Percentiles rank a stretch among this genome's conserved stretches.
Conservation (phyloP, 1,140 invertebrate genomes). For the Arctopsyche grandis region DNA sequence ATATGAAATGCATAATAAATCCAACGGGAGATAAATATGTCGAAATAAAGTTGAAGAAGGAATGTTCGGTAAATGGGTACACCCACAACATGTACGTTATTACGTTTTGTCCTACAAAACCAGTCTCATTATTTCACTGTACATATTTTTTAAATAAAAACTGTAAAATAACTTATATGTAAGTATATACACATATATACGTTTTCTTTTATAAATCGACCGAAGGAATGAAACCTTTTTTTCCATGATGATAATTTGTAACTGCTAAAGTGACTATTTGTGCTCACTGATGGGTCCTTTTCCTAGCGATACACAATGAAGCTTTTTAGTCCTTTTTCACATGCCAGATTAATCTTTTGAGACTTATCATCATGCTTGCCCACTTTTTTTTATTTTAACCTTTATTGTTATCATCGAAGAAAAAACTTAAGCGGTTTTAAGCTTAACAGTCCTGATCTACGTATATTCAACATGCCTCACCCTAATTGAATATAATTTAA, state of each 20-base stretch:
- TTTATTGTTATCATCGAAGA: background rate
- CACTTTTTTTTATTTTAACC: constrained; percentile 10
- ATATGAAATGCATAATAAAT: too few relatives aligned
- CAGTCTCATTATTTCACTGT: constrained; percentile 18
- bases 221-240: too few relatives aligned
- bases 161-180: background rate
- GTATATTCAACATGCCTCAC: too few relatives aligned
- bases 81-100: background rate
- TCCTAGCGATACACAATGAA: background rate
- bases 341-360: background rate
- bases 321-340: constrained; percentile 19
- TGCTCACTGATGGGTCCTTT: constrained; percentile 39
- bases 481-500: too few relatives aligned
- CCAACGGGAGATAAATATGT: too few relatives aligned
- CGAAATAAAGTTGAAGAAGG: too few relatives aligned
- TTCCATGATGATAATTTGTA: constrained; percentile 42
- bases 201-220: too few relatives aligned
- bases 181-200: too few relatives aligned
- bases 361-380: constrained; percentile 12
- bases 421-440: too few relatives aligned
- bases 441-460: too few relatives aligned
- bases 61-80: background rate
- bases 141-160: background rate
- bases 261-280: constrained; percentile 47
- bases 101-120: constrained; percentile 2